Evolutionary conservation across 35 echinoderm and acorn worm species (phyloP), one percentile per base, ranked within the genome.

Genomic region (Acanthaster planci): DNA sequence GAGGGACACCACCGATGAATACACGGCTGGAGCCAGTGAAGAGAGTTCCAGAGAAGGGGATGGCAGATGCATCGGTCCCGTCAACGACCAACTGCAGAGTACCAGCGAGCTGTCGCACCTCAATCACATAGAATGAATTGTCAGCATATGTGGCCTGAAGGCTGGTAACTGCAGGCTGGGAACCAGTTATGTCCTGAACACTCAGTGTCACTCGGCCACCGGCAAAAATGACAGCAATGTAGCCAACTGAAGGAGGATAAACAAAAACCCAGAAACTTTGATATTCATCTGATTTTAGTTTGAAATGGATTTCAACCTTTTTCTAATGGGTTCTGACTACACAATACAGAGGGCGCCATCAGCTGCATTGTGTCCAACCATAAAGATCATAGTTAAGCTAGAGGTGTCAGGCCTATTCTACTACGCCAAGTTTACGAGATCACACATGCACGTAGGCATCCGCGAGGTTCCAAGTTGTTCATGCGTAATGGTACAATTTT

Each of bases 1-100:
- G 8, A 42, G 91, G 85, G 2, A 93, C 38, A 51, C 91, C 91
- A 50, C 91, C 91, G 27, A 88, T 19, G 59, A 84, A 93, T 27
- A 88, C 86, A 40, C 40, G 84, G 35, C 79, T 78, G 19, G 14
- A 55, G 22, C 86, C 91, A 18, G 91, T 85, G 54, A 89, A 51
- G 31, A 84, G 52, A 59, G 39, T 64, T 18, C 91, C 86, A 39
- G 37, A 21, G 67, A 84, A 85, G 1, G 29, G 8, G 3, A 37
- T 17, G 1, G 86, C 21, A 22, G 59, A 67, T 15, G 68, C 77
- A 29, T 85, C 91, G 36, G 76, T 80, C 1, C 81, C 72, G 54
- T 85, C 77, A 8, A 93, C 76, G 2, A 80, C 21, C 40, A 93
- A 60, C 37, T 50, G 47, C 21, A 93, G 55, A 21, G 16, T 85